Evolutionary conservation across 2,113 vertebrate species (phyloP).

Genomic region (Phainopepla nitens): DNA sequence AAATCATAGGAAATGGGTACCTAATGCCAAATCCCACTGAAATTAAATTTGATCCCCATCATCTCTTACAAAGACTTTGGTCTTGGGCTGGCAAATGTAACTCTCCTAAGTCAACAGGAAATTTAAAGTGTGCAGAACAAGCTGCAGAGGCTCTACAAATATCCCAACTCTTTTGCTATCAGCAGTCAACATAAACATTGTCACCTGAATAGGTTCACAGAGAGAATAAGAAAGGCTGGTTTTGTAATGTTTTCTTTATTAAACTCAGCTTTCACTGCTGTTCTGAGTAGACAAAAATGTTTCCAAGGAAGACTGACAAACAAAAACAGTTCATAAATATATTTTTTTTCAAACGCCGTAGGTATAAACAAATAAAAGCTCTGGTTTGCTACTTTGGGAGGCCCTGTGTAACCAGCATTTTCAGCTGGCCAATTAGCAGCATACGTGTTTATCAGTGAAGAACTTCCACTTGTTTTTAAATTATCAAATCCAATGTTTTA

Average conservation of each 20-base stretch:
- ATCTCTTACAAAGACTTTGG: background rate
- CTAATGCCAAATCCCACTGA: background rate
- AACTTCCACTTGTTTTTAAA: background rate
- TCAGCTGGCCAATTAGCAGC: slow-evolving; percentile 11
- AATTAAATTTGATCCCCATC: background rate
- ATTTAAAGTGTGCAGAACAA: background rate
- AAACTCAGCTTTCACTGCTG: background rate
- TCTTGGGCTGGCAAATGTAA: background rate
- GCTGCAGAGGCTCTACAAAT: background rate
- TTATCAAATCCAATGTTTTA: background rate
- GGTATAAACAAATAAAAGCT: slow-evolving; percentile 46
- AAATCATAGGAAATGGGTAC: background rate
- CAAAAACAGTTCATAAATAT: slow-evolving; percentile 7
- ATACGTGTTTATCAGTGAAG: background rate
- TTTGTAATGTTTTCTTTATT: slow-evolving; percentile 49
- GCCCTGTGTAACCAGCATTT: background rate
- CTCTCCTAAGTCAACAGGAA: background rate
- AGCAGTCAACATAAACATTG: background rate
- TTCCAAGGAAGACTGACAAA: slow-evolving; percentile 24
- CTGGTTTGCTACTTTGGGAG: slow-evolving; percentile 1
- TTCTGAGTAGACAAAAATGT: background rate
- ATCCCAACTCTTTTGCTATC: background rate
- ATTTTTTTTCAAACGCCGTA: background rate
- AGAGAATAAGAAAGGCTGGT: background rate
- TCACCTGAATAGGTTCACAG: background rate